Percentiles rank a stretch among this genome's conserved stretches.
Evolutionary conservation across 2,797 vertebrate genomes (phyloP).

Genomic region (Syngnathus rostellatus): DNA sequence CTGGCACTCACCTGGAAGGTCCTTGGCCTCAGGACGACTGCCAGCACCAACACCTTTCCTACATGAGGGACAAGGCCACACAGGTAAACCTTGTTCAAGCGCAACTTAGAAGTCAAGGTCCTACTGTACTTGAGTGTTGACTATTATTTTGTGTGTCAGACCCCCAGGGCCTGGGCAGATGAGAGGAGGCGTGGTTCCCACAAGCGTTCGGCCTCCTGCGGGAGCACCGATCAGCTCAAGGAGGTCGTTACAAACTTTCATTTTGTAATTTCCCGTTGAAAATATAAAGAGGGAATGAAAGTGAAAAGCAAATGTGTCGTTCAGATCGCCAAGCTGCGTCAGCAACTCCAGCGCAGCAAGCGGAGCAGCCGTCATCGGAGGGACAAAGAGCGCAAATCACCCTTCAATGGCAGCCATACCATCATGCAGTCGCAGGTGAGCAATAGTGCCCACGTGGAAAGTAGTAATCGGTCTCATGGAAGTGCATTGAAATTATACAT

Average conservation of each 20-base stretch:
- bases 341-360: slow-evolving; percentile 96
- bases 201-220: slow-evolving; percentile 96
- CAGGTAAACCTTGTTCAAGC: slow-evolving; percentile 71
- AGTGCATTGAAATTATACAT: no score
- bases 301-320: background rate
- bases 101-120: background rate
- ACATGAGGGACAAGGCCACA: slow-evolving; percentile 97
- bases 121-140: background rate
- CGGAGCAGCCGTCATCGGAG: slow-evolving; percentile 95
- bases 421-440: slow-evolving; percentile 94
- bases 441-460: background rate
- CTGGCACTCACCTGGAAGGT: slow-evolving; percentile 83
- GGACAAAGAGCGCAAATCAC: slow-evolving; percentile 95
- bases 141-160: slow-evolving; percentile 62
- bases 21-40: slow-evolving; percentile 92
- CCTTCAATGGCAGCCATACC: slow-evolving; percentile 95
- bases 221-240: slow-evolving; percentile 97
- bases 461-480: no score
- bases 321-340: slow-evolving; percentile 94
- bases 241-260: slow-evolving; percentile 70
- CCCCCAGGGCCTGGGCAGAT: slow-evolving; percentile 98
- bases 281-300: background rate
- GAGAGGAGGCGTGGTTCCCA: slow-evolving; percentile 96
- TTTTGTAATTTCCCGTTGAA: background rate
- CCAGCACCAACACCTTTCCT: slow-evolving; percentile 78